Evolutionary conservation across 2,888 invertebrate species (phyloP).

Genomic region (Ecdyonurus torrentis): DNA sequence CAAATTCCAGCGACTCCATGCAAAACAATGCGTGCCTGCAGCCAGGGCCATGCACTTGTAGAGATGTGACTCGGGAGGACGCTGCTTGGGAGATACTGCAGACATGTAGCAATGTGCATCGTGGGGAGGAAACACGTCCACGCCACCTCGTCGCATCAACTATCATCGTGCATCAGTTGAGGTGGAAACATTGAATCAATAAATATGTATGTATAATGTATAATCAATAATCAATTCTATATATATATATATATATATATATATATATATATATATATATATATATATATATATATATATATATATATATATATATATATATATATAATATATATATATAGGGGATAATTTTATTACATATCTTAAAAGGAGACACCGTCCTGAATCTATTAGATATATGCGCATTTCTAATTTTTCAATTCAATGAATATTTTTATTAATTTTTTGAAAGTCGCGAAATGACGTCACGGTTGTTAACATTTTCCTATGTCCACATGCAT

Average conservation of each 20-base stretch:
- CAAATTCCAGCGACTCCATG: constrained; percentile 60
- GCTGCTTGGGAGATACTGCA: constrained; percentile 40
- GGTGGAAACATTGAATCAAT: neutral
- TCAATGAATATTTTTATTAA: too few relatives aligned
- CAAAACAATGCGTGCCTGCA: constrained; percentile 54
- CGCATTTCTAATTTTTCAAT: too few relatives aligned
- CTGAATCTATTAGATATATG: too few relatives aligned
- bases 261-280: constrained; percentile 1
- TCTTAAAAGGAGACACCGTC: too few relatives aligned
- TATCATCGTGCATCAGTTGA: too few relatives aligned
- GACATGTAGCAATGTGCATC: constrained; percentile 44
- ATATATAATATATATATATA: constrained; percentile 7
- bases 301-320: constrained; percentile 6
- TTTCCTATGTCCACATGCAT: too few relatives aligned
- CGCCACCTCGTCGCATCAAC: constrained; percentile 45
- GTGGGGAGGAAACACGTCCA: constrained; percentile 66
- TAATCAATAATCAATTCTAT: neutral
- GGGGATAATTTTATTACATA: too few relatives aligned
- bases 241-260: constrained; percentile 12
- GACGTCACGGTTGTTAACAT: too few relatives aligned
- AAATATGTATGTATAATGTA: neutral
- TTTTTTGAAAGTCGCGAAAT: too few relatives aligned
- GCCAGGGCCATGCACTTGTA: constrained; percentile 64
- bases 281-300: neutral
- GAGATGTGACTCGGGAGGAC: constrained; percentile 53